Percentiles rank a stretch among this genome's conserved stretches.
Conservation (phyloP, 2,888 invertebrate genomes). For the Hypena proboscidalis region DNA sequence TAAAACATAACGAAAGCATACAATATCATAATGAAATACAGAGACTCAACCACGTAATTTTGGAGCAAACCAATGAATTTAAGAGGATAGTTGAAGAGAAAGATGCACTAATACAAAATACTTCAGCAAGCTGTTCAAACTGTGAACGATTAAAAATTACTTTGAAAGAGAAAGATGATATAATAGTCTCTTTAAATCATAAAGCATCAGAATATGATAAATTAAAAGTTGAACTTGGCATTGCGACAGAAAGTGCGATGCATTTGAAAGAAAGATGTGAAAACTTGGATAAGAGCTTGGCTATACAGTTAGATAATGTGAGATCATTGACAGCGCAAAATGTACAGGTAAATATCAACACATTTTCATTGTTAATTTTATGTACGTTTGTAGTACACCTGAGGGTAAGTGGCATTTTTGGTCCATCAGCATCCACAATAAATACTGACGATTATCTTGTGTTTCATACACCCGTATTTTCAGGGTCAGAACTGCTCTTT, state of each 20-base stretch:
- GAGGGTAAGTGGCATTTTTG: no score
- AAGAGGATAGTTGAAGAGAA: conserved; percentile 66
- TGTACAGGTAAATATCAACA: conserved; percentile 60
- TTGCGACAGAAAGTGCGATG: conserved; percentile 83
- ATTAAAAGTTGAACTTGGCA: conserved; percentile 77
- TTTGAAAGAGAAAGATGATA: conserved; percentile 72
- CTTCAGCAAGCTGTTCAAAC: conserved; percentile 51
- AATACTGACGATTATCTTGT: no score
- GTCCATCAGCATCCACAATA: no score
- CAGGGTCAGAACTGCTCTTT: no score
- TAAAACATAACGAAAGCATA: conserved; percentile 94
- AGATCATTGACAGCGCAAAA: conserved; percentile 87
- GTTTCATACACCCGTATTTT: no score
- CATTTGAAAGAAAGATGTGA: conserved; percentile 89
- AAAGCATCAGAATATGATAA: conserved; percentile 57
- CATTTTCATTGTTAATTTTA: neutral
- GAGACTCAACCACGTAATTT: conserved; percentile 87
- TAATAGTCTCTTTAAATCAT: conserved; percentile 63
- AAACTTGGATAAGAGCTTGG: conserved; percentile 87
- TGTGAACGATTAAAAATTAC: conserved; percentile 62
- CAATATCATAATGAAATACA: conserved; percentile 95
- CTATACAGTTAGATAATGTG: conserved; percentile 88
- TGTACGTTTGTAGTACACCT: neutral
- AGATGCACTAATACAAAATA: conserved; percentile 51
- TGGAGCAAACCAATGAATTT: conserved; percentile 79